These are phyloP conservation scores for Urocynchramus pylzowi DNA, from an alignment of 2,113 vertebrate genomes.

Conservation along the genomic window DNA sequence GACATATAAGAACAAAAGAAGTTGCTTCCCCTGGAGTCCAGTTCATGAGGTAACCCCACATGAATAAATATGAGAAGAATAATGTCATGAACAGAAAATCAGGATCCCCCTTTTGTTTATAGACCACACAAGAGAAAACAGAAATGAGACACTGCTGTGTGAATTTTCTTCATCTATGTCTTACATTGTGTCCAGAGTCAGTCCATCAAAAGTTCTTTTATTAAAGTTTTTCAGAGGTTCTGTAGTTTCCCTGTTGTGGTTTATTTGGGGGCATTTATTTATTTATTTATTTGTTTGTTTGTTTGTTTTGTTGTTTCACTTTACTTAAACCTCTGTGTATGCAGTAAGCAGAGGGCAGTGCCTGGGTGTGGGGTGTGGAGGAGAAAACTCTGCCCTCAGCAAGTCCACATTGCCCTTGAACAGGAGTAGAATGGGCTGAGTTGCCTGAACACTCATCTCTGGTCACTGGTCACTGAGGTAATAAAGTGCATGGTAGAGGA, in stretches of 20 bases:
- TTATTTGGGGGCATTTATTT: background rate
- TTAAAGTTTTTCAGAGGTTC: background rate
- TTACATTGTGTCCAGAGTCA: background rate
- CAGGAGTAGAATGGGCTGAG: background rate
- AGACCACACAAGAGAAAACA: background rate
- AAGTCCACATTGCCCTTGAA: background rate
- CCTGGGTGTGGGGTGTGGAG: background rate
- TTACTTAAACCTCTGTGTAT: background rate
- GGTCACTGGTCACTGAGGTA: background rate
- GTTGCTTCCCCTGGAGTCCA: background rate
- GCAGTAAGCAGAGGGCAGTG: background rate
- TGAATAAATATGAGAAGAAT: background rate
- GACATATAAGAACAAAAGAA: background rate
- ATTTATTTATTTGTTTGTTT: too few relatives aligned
- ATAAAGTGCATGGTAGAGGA: fast-evolving
- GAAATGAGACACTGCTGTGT: background rate
- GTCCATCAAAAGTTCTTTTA: background rate
- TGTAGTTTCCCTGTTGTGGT: background rate
- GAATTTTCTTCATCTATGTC: background rate
- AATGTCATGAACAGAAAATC: background rate
- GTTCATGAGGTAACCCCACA: background rate
- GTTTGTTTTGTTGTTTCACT: background rate
- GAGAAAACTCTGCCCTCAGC: background rate
- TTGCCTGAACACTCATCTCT: background rate
- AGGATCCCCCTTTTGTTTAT: background rate